phyloP scores from a whole-genome alignment of 2,113 vertebrate genomes.

The Prinia subflava region DNA sequence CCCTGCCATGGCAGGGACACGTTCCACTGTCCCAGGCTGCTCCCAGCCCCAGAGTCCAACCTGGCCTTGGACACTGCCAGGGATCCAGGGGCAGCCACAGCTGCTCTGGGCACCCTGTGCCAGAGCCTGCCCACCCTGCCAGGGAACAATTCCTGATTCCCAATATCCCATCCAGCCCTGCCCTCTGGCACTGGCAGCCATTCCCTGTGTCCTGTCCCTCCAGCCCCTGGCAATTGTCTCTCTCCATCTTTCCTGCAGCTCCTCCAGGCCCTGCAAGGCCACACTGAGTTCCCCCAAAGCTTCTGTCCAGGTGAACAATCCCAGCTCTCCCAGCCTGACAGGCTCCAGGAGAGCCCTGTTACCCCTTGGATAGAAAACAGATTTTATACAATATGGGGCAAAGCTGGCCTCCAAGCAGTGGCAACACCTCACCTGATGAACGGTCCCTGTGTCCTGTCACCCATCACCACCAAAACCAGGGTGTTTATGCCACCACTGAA shows the following conservation, averaged over 20 bases:
- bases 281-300: rapidly evolving
- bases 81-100: background rate
- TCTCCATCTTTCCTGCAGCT: background rate
- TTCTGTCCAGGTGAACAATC: background rate
- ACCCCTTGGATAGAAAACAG: background rate
- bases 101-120: background rate
- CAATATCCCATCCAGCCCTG: rapidly evolving
- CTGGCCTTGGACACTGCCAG: background rate
- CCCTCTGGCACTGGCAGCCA: background rate
- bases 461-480: background rate
- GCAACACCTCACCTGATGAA: background rate
- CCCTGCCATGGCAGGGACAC: background rate
- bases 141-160: background rate
- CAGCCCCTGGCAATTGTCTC: background rate
- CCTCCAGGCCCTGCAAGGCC: background rate
- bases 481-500: background rate
- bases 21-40: background rate
- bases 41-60: background rate
- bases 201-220: background rate
- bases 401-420: background rate
- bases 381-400: background rate
- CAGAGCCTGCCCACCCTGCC: background rate
- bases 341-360: background rate
- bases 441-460: background rate
- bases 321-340: background rate